These are phyloP conservation scores for Macrotis lagotis DNA, from an alignment of 2,113 vertebrate genomes.

Conservation along the genomic window DNA sequence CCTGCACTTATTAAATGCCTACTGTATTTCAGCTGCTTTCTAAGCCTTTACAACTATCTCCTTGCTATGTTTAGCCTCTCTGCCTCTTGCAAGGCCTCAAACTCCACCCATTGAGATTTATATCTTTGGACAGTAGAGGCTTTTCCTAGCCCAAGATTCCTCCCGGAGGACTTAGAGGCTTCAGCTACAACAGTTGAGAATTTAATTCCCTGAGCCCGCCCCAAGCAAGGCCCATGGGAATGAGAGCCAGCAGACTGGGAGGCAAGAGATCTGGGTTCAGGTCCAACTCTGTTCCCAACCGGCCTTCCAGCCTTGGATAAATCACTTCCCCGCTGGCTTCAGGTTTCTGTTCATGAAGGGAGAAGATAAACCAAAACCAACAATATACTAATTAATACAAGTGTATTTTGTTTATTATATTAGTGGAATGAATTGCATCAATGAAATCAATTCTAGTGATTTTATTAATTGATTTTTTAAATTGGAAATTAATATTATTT, in stretches of 20 bases:
- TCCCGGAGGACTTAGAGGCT: background rate
- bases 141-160: background rate
- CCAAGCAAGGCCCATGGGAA: background rate
- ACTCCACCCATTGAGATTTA: background rate
- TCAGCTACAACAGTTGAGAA: background rate
- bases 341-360: background rate
- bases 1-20: background rate
- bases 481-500: too few species aligned
- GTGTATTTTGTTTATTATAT: background rate
- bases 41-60: background rate
- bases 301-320: background rate
- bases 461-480: too few species aligned
- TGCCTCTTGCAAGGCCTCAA: background rate
- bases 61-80: background rate
- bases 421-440: background rate
- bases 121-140: background rate
- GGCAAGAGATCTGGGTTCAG: background rate
- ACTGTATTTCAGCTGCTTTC: background rate
- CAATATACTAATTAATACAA: background rate
- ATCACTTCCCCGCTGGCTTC: background rate
- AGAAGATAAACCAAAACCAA: background rate
- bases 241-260: background rate
- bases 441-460: background rate
- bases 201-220: background rate
- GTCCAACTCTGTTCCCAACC: background rate